These are phyloP conservation scores for Cryptocephalus moraei DNA, from an alignment of 2,888 invertebrate species.

Conservation along the genomic window DNA sequence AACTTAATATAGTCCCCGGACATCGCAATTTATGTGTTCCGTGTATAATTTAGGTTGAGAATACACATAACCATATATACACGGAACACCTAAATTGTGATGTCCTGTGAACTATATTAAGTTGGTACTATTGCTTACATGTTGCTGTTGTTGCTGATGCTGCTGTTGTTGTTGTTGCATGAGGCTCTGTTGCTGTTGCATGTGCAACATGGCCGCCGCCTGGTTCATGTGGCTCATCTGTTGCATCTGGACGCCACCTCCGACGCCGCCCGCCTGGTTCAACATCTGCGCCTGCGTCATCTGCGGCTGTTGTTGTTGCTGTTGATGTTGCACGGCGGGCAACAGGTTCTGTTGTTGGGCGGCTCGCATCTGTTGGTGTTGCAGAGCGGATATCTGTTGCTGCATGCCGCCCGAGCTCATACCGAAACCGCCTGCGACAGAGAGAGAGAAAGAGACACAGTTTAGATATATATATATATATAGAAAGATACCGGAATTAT, in stretches of 20 bases:
- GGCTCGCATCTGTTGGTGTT: conserved; percentile 39
- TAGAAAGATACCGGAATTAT: too few relatives aligned
- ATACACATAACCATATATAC: too few relatives aligned
- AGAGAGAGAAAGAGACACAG: too few relatives aligned
- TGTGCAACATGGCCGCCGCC: conserved; percentile 42
- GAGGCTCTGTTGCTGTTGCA: conserved; percentile 42
- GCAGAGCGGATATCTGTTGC: conserved; percentile 37
- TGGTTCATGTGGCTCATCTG: conserved; percentile 40
- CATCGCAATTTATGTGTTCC: too few relatives aligned
- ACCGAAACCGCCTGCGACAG: too few relatives aligned
- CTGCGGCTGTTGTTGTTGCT: conserved; percentile 7
- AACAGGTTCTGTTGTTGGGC: conserved; percentile 13
- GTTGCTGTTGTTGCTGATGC: conserved; percentile 25
- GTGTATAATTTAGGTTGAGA: too few relatives aligned
- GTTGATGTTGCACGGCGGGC: conserved; percentile 15
- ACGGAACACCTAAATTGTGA: too few relatives aligned
- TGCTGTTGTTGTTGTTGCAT: conserved; percentile 38
- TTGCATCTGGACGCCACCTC: conserved; percentile 28
- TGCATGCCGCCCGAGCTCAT: conserved; percentile 31
- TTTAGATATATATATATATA: too few relatives aligned
- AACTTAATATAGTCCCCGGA: too few relatives aligned
- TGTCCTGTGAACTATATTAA: too few relatives aligned
- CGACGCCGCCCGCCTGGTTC: conserved; percentile 29
- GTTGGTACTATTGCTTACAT: neutral
- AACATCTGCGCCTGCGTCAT: conserved; percentile 26